Conservation (phyloP, 2,113 vertebrate genomes). For the Todiramphus chloris region DNA sequence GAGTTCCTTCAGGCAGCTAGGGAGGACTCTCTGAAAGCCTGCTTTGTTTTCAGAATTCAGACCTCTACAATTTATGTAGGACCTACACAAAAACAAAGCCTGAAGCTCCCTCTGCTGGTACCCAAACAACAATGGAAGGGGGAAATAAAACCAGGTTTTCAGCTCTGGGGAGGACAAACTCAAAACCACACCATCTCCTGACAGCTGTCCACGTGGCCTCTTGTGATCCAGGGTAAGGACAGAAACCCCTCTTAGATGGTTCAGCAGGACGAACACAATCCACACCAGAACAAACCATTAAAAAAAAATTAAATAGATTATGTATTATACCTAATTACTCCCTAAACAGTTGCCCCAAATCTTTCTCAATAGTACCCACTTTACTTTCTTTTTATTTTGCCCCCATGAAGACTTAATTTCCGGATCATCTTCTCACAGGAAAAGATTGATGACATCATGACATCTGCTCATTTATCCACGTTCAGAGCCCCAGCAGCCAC, state of each 20-base stretch:
- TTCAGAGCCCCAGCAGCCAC: fast-evolving
- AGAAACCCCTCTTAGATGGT: background rate
- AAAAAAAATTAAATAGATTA: no score
- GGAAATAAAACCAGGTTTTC: fast-evolving
- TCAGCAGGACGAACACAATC: fast-evolving
- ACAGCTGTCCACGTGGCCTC: background rate
- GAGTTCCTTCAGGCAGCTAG: background rate
- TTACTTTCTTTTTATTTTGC: background rate
- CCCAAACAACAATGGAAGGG: background rate
- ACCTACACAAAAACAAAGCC: background rate
- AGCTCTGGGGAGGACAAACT: background rate
- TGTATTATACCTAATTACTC: background rate
- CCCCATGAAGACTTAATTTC: background rate
- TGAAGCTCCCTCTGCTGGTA: slow-evolving; percentile 48
- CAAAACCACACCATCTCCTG: background rate
- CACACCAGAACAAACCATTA: background rate
- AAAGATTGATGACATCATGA: fast-evolving
- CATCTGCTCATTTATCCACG: no score
- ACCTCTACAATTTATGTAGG: background rate
- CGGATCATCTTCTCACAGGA: background rate
- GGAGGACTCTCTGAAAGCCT: background rate
- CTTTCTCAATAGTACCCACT: background rate
- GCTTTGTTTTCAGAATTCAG: background rate
- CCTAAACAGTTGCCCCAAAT: background rate
- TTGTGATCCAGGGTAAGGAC: background rate